These are phyloP conservation scores for Bugulina stolonifera DNA, from an alignment of 2,888 invertebrate genomes.

Conservation along the genomic window DNA sequence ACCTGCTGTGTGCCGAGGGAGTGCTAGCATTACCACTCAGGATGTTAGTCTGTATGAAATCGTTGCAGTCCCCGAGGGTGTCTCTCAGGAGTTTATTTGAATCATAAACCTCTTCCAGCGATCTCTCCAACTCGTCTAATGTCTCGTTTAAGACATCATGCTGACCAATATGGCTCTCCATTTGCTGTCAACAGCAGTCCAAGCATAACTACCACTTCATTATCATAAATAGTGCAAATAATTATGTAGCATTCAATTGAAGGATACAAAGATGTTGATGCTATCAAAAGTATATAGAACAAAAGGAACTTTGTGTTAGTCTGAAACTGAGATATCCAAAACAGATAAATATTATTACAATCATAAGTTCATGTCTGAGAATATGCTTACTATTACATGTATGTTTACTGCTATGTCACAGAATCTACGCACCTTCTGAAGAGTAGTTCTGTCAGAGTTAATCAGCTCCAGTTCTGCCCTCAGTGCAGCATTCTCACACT, in stretches of 20 bases:
- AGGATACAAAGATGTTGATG: no score
- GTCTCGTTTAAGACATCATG: constrained; percentile 21
- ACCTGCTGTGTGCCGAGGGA: no score
- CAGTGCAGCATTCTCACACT: constrained; percentile 12
- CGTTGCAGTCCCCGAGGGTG: constrained; percentile 18
- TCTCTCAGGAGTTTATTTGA: constrained; percentile 5
- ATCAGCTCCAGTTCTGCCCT: constrained; percentile 8
- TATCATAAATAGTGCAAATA: no score
- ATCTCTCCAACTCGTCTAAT: constrained; percentile 20
- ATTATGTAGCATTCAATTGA: no score
- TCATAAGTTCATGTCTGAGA: no score
- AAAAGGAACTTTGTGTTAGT: no score
- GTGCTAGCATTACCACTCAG: not conserved
- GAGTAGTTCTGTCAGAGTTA: not conserved
- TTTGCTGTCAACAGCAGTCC: constrained; percentile 3
- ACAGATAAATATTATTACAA: no score
- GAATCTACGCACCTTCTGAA: not conserved
- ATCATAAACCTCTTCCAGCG: constrained; percentile 18
- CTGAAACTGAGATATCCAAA: no score
- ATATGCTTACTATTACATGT: no score
- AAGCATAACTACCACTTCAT: no score
- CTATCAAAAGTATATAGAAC: no score
- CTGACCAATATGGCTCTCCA: not conserved
- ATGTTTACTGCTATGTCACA: no score
- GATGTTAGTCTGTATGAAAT: constrained; percentile 16